Conservation (phyloP, 2,888 invertebrate species). For the Phortica okadai region DNA sequence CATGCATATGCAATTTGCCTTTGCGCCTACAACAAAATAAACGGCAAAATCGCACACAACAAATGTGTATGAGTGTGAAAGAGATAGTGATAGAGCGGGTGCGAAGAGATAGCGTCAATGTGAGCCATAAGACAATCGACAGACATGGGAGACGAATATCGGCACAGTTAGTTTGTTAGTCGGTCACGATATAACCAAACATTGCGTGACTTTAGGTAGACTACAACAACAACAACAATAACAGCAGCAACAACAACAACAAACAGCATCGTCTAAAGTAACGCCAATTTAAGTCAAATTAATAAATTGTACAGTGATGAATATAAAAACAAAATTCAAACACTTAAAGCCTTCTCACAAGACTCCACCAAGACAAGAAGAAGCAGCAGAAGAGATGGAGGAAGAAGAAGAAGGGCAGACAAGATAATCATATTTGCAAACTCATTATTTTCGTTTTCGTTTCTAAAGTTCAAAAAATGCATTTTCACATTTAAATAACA, state of each 20-base stretch:
- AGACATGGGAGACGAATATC: neutral
- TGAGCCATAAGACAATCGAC: neutral
- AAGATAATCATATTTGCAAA: no score
- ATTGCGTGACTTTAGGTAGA: slow-evolving; percentile 28
- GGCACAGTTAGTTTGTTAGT: slow-evolving; percentile 21
- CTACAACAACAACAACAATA: slow-evolving; percentile 14
- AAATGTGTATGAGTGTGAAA: neutral
- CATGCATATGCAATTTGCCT: slow-evolving; percentile 25
- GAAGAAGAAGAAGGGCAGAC: neutral
- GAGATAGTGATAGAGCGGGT: neutral
- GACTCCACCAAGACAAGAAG: neutral
- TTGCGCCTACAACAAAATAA: slow-evolving; percentile 27
- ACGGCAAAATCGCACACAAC: neutral
- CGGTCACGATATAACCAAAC: slow-evolving; percentile 24
- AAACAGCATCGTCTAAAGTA: neutral
- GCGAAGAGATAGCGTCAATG: slow-evolving; percentile 33
- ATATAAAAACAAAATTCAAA: neutral
- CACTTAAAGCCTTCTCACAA: neutral
- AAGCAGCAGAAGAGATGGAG: neutral
- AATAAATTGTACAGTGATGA: slow-evolving; percentile 2
- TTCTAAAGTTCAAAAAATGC: no score
- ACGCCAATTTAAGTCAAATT: slow-evolving; percentile 29
- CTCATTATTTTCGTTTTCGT: no score
- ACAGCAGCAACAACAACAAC: slow-evolving; percentile 13
- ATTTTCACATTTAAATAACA: slow-evolving; percentile 13